phyloP scores from a whole-genome alignment of 2,888 invertebrate genomes.

The Polymixis flavicincta region DNA sequence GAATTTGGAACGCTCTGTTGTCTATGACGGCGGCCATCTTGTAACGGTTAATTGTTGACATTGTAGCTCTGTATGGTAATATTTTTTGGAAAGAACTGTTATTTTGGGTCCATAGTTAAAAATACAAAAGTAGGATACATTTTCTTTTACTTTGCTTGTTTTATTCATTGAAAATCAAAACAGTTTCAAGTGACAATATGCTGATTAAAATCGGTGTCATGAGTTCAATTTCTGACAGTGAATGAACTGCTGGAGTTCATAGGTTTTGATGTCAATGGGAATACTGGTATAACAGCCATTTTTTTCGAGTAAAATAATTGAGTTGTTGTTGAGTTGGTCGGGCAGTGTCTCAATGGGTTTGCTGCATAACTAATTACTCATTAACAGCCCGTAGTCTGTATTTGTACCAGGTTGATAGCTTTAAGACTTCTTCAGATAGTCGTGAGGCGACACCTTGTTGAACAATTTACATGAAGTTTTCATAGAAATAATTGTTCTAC shows the following conservation, averaged over 20 bases:
- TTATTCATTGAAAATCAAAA: no score
- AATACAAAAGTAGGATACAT: background rate
- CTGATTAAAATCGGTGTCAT: conserved; percentile 23
- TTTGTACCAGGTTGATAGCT: no score
- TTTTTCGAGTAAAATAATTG: no score
- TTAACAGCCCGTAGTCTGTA: no score
- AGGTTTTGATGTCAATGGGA: conserved; percentile 16
- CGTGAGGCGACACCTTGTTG: no score
- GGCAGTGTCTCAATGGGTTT: no score
- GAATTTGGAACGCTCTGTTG: conserved; percentile 70
- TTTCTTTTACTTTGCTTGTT: no score
- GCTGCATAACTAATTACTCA: no score
- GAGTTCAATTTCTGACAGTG: conserved; percentile 1
- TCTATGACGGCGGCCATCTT: conserved; percentile 66
- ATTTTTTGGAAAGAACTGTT: conserved; percentile 22
- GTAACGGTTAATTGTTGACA: conserved; percentile 64
- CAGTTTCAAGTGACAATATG: background rate
- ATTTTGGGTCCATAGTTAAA: background rate
- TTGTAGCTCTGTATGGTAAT: conserved; percentile 51
- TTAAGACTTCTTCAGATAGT: no score
- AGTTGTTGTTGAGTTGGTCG: no score
- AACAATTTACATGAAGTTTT: no score
- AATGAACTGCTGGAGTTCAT: conserved; percentile 5
- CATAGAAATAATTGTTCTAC: no score
- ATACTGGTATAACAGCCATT: background rate